Conservation (phyloP, 2,113 vertebrate genomes). For the Heteronetta atricapilla region DNA sequence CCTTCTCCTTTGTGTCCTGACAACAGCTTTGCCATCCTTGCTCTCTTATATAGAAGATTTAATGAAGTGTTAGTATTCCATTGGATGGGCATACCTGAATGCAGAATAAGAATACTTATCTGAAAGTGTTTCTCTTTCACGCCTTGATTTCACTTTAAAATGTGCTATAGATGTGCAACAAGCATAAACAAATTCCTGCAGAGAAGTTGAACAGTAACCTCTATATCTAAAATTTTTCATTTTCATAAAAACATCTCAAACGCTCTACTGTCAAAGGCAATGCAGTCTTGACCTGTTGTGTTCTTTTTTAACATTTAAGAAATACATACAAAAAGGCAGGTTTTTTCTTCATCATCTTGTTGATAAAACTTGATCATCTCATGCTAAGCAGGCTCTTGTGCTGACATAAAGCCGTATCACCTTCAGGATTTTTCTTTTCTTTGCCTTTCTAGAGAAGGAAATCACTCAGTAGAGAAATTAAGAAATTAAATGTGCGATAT, state of each 20-base stretch:
- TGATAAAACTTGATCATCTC: background rate
- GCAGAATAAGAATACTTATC: background rate
- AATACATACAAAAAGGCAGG: background rate
- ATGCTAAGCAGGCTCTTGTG: background rate
- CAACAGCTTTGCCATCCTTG: background rate
- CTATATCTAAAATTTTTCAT: background rate
- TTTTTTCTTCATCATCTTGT: background rate
- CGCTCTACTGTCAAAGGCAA: background rate
- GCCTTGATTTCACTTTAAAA: background rate
- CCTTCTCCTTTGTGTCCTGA: background rate
- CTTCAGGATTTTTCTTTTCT: background rate
- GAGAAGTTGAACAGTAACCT: background rate
- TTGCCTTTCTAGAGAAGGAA: background rate
- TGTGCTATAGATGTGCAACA: background rate
- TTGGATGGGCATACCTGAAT: background rate
- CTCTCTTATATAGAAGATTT: background rate
- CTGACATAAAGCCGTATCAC: background rate
- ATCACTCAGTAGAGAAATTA: background rate
- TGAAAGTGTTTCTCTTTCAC: slow-evolving; percentile 6
- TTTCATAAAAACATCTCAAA: background rate
- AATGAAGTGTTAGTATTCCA: background rate
- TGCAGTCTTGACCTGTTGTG: background rate
- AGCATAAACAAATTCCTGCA: background rate
- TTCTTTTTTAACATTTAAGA: background rate
- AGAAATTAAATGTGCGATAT: background rate